These are phyloP conservation scores for Pangasius mekongensis DNA, from an alignment of 2,797 vertebrate genomes.

Conservation along the genomic window DNA sequence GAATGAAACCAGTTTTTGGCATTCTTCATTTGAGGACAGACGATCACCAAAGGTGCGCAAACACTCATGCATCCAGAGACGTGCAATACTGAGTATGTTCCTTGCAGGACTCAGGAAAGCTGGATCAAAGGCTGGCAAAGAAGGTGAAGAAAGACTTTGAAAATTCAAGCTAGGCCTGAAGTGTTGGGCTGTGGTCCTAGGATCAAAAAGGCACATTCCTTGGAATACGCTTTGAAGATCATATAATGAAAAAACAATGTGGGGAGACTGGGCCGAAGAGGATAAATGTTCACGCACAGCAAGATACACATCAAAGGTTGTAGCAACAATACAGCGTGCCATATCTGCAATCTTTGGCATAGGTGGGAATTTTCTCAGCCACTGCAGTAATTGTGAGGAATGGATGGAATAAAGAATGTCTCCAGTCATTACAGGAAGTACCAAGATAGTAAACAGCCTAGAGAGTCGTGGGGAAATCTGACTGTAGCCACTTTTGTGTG, in stretches of 20 bases:
- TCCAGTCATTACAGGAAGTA: conserved; percentile 69
- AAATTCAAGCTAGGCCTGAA: not conserved
- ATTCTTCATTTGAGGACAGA: conserved; percentile 70
- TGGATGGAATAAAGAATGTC: conserved; percentile 78
- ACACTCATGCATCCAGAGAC: conserved; percentile 87
- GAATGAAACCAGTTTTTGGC: conserved; percentile 65
- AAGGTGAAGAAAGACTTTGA: conserved; percentile 12
- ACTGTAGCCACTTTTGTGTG: conserved; percentile 42
- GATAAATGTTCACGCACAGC: conserved; percentile 68
- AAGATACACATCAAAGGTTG: conserved; percentile 77
- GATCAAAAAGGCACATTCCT: conserved; percentile 77
- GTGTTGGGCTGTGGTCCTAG: conserved; percentile 42
- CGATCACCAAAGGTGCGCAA: conserved; percentile 82
- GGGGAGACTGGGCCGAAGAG: conserved; percentile 63
- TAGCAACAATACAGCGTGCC: conserved; percentile 73
- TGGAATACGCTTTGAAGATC: conserved; percentile 80
- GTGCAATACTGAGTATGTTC: conserved; percentile 65
- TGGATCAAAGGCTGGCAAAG: conserved; percentile 17
- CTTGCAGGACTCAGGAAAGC: conserved; percentile 44
- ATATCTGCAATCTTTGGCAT: conserved; percentile 61
- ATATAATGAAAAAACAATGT: conserved; percentile 77
- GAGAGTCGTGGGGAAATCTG: conserved; percentile 76
- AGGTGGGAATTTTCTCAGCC: conserved; percentile 75
- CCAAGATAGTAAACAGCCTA: conserved; percentile 80
- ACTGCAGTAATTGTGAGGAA: conserved; percentile 69